Conservation (phyloP, 2,888 invertebrate genomes). For the Dicranocentrus wangi region DNA sequence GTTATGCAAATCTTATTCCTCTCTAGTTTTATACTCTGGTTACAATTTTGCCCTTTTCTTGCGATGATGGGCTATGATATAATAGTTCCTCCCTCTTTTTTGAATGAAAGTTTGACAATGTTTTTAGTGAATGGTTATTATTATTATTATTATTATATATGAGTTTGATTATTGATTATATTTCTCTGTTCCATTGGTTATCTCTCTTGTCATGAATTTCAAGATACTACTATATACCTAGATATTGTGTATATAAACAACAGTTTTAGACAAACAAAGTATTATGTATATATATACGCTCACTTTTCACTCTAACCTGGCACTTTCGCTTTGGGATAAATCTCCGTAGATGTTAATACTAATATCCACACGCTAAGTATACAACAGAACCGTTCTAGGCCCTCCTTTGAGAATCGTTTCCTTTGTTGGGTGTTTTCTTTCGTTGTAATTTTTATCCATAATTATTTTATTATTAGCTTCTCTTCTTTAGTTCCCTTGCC, state of each 20-base stretch:
- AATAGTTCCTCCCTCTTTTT: neutral
- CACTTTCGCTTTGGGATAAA: constrained; percentile 41
- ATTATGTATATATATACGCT: constrained; percentile 8
- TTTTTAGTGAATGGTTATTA: neutral
- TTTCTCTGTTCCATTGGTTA: neutral
- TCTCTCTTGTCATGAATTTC: no score
- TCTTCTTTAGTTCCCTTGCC: constrained; percentile 23
- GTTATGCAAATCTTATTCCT: neutral
- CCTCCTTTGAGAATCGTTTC: neutral
- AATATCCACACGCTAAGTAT: constrained; percentile 17
- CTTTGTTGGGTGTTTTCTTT: neutral
- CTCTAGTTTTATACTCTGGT: constrained; percentile 24
- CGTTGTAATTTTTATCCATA: neutral
- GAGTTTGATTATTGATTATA: neutral
- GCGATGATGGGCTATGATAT: neutral
- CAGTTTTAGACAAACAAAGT: constrained; percentile 21
- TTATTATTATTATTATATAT: neutral
- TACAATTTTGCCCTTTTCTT: constrained; percentile 10
- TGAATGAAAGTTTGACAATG: neutral
- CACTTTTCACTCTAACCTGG: constrained; percentile 45
- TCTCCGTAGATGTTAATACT: constrained; percentile 33
- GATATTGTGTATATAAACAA: neutral
- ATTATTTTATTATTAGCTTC: neutral
- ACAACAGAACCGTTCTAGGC: neutral
- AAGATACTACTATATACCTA: no score